Conservation (phyloP, 2,113 vertebrate species). For the Chaetodon auriga region DNA sequence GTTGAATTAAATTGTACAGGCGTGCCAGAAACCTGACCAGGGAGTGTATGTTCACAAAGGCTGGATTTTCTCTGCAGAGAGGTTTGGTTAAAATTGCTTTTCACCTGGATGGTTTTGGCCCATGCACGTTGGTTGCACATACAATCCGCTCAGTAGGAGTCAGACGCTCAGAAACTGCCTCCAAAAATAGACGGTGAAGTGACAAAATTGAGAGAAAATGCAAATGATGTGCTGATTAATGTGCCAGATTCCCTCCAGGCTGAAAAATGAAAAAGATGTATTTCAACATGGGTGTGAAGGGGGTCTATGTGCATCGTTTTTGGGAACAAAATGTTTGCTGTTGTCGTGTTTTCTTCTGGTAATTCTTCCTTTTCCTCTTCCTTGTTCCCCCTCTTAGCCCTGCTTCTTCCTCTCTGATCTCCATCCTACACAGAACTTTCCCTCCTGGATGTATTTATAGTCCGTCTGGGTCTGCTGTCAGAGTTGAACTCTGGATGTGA, state of each 20-base stretch:
- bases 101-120: not conserved
- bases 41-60: too few relatives aligned
- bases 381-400: not conserved
- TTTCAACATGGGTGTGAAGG: not conserved
- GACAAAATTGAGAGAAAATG: not conserved
- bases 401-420: not conserved
- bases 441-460: conserved; percentile 53
- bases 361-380: not conserved
- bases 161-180: not conserved
- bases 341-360: not conserved
- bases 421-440: conserved; percentile 16
- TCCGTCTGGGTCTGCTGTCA: conserved; percentile 13
- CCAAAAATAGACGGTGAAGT: not conserved
- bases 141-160: not conserved
- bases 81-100: not conserved
- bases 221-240: not conserved
- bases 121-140: not conserved
- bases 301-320: not conserved
- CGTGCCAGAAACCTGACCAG: too few relatives aligned
- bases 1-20: too few relatives aligned
- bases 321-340: not conserved
- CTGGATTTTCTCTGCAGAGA: not conserved
- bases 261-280: not conserved
- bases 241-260: not conserved
- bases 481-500: conserved; percentile 39